These are phyloP conservation scores for Paragorgia papillata DNA, from an alignment of 92 coral and sea anemone species.

Conservation along the genomic window DNA sequence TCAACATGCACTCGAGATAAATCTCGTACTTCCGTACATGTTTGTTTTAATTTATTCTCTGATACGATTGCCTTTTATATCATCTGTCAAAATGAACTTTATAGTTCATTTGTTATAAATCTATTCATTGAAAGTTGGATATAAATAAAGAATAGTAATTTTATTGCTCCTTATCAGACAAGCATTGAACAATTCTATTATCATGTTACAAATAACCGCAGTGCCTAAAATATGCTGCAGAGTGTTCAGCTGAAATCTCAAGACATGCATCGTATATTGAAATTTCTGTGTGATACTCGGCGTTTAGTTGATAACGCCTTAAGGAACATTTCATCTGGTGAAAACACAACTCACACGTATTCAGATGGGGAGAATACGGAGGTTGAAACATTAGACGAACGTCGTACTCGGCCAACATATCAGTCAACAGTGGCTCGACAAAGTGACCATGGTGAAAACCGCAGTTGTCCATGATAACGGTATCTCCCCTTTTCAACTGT, in stretches of 20 bases:
- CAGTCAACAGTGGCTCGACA: constrained; percentile 53
- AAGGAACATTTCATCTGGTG: constrained; percentile 47
- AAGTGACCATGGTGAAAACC: constrained; percentile 67
- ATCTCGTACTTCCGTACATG: no score
- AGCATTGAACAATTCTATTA: no score
- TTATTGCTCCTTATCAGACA: no score
- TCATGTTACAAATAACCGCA: constrained; percentile 32
- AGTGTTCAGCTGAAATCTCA: constrained; percentile 46
- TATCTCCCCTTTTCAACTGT: constrained; percentile 54
- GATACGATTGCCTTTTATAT: no score
- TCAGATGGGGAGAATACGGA: constrained; percentile 63
- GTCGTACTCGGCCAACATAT: constrained; percentile 50
- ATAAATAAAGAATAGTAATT: no score
- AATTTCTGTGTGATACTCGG: constrained; percentile 57
- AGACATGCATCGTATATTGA: constrained; percentile 43
- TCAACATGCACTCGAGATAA: no score
- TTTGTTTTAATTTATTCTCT: no score
- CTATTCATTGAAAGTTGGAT: no score
- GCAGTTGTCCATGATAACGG: constrained; percentile 68
- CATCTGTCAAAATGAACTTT: no score
- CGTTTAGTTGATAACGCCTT: constrained; percentile 41
- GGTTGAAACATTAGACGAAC: constrained; percentile 62
- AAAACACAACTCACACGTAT: constrained; percentile 59
- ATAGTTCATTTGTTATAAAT: no score
- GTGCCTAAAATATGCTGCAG: constrained; percentile 48